phyloP scores from a whole-genome alignment of 2,888 invertebrate species.

The Teleogryllus oceanicus region DNA sequence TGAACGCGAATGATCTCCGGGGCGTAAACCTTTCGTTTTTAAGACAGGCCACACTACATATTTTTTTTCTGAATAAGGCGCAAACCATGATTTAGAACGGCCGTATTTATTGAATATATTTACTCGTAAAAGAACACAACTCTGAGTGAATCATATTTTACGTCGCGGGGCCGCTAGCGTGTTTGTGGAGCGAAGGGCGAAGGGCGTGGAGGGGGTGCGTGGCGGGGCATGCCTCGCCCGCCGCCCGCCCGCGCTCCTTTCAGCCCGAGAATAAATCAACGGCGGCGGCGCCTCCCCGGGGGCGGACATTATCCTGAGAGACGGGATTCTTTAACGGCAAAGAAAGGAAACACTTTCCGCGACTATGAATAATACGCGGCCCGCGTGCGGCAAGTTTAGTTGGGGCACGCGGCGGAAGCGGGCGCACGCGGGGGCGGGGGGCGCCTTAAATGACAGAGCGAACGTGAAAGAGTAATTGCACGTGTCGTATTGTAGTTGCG shows the following conservation, averaged over 20 bases:
- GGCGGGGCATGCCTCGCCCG: background rate
- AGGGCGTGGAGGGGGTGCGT: background rate
- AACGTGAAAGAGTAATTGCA: too few species aligned
- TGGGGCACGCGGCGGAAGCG: background rate
- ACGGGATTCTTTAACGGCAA: slow-evolving; percentile 18
- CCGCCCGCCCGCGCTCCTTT: background rate
- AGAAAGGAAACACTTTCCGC: slow-evolving; percentile 4
- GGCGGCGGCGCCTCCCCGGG: background rate
- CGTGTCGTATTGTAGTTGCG: too few species aligned
- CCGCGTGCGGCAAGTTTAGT: background rate
- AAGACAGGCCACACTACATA: background rate
- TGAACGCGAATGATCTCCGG: background rate
- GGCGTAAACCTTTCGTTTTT: slow-evolving; percentile 9
- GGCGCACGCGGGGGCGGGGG: background rate
- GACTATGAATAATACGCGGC: slow-evolving; percentile 3
- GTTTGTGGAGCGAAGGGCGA: background rate
- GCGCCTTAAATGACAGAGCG: too few species aligned
- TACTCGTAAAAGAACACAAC: slow-evolving; percentile 1
- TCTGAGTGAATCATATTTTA: slow-evolving; percentile 7
- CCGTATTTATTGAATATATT: slow-evolving; percentile 18
- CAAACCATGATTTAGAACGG: background rate
- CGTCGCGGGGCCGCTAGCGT: background rate
- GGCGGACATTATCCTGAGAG: background rate
- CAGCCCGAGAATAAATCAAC: slow-evolving; percentile 3
- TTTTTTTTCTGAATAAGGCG: background rate